Evolutionary conservation across 2,113 vertebrate species (phyloP).

Genomic region (Hirundichthys speculiger): DNA sequence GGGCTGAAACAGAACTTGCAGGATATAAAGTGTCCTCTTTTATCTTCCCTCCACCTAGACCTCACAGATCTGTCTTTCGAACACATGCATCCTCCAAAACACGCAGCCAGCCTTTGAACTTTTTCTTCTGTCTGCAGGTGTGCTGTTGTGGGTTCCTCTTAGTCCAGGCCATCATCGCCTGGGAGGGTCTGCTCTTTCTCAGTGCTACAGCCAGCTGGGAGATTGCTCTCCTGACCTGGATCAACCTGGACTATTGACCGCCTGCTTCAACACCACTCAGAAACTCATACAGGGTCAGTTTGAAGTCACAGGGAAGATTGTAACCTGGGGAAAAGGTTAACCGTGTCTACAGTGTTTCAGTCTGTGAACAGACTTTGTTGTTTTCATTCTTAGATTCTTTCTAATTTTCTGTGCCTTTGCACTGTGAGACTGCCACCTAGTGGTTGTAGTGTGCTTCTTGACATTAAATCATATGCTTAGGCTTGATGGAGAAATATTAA

Average conservation of each 20-base stretch:
- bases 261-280: conserved; percentile 88
- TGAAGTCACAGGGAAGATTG: background rate
- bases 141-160: conserved; percentile 86
- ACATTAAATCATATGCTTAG: background rate
- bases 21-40: too few relatives aligned
- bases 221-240: conserved; percentile 88
- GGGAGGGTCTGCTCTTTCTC: conserved; percentile 90
- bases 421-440: conserved; percentile 38
- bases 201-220: conserved; percentile 90
- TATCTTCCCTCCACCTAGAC: too few relatives aligned
- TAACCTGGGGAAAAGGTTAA: background rate
- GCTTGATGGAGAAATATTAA: background rate
- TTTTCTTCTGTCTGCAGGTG: conserved; percentile 72
- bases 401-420: background rate
- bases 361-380: background rate
- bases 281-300: conserved; percentile 81
- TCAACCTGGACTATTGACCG: conserved; percentile 75
- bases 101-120: conserved; percentile 8
- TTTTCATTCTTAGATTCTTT: background rate
- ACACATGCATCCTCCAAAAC: too few relatives aligned
- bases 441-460: conserved; percentile 17
- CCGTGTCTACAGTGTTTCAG: background rate
- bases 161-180: conserved; percentile 83
- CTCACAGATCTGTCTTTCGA: background rate
- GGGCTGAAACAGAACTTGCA: background rate